Base-by-base conservation (phyloP, 2,888 invertebrate genomes). In the Cephus pulcher region DNA sequence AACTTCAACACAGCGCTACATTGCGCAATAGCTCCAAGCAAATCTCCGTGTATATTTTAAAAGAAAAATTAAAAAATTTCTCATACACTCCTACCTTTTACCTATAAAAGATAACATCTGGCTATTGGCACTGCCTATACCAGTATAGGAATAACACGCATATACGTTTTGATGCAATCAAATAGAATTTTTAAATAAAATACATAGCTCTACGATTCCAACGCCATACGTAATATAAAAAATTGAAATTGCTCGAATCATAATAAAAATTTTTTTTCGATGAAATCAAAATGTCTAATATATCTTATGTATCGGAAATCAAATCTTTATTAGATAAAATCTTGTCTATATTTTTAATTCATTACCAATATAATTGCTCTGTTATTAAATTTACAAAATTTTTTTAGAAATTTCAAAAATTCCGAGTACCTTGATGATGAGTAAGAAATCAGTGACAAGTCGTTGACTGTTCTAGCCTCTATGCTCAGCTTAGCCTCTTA, bases 401-500 rank as follows among this genome's bases (percentile, higher is more conserved):
- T 37, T 12, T 37, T 37, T 12, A 4, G 12, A 1, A 37, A 56
- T 23, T 40, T 40, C 6, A 0, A 40, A 23, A 23, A 56, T 56
- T 37, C 0, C 37, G 12, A 4, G 37, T 37, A 37, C 4, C 23
- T 9, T 56, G 9, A 56, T 9, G 9, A 56, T 23, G 23, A 23
- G 23, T 9, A 56, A 56, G 23, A 56, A 56, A 56, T 56, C 23
- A 56, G 56, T 23, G 23, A 56, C 9, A 56, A 23, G 56, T 56
- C 56, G 23, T 23, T 56, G 56, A 56, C 9, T 56, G 9, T 56
- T 9, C 56, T 56, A 56, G 56, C 23, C 56, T 15, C 56, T 56
- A 56, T 56, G 23, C 56, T 23, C 23, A 56, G 56, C 23, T 56
- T 1, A 3, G 32, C 75, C 78, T 79, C 79, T 79, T 82, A 80